Percentiles rank a stretch among this genome's conserved stretches.
Evolutionary conservation across 2,888 invertebrate species (phyloP).

Genomic region (Rhagonycha lutea): DNA sequence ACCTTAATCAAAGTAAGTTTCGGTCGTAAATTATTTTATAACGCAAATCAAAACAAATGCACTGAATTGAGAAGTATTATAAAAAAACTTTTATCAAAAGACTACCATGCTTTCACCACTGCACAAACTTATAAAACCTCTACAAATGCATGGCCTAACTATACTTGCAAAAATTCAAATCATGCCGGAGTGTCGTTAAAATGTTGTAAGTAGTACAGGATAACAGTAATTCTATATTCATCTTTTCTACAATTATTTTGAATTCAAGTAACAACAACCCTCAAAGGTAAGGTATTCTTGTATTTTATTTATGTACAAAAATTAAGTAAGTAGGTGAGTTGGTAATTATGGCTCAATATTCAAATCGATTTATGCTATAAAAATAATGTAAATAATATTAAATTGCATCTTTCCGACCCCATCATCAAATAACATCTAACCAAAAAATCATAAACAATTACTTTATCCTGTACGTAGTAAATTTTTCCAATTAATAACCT

Average conservation of each 20-base stretch:
- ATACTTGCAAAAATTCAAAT: conserved; percentile 38
- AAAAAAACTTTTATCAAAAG: conserved; percentile 25
- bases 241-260: no score
- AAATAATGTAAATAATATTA: no score
- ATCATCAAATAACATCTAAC: no score
- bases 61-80: conserved; percentile 30
- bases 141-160: conserved; percentile 41
- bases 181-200: conserved; percentile 28
- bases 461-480: neutral
- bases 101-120: conserved; percentile 40
- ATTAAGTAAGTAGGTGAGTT: no score
- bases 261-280: no score
- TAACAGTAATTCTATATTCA: neutral
- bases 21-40: conserved; percentile 16
- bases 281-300: no score
- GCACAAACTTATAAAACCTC: conserved; percentile 37
- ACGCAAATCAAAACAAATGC: conserved; percentile 12
- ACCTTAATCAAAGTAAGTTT: conserved; percentile 5
- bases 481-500: conserved; percentile 12
- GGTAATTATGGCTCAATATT: no score
- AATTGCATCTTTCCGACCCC: no score
- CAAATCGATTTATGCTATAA: no score
- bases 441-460: neutral
- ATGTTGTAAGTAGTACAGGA: conserved; percentile 2
- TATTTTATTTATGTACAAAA: no score